Percentiles rank a stretch among this genome's conserved stretches.
Conservation (phyloP, 2,797 vertebrate genomes). For the Malurus splendens region DNA sequence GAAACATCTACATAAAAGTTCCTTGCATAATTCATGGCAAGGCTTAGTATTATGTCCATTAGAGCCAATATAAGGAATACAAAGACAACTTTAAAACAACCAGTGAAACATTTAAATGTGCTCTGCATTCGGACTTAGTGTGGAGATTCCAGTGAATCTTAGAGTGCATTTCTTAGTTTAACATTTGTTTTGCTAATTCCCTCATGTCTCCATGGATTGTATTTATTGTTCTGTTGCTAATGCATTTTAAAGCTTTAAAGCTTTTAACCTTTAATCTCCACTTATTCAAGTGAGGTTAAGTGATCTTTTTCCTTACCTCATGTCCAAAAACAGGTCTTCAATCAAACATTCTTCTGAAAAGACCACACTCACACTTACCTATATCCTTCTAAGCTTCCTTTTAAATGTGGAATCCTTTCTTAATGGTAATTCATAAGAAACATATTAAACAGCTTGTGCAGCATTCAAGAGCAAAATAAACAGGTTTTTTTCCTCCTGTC, state of each 20-base stretch:
- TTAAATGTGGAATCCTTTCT: conserved; percentile 6
- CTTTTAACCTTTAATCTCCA: conserved; percentile 78
- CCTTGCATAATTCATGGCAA: conserved; percentile 26
- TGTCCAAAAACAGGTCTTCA: conserved; percentile 71
- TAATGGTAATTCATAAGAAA: conserved; percentile 21
- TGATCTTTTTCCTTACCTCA: conserved; percentile 65
- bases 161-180: conserved; percentile 64
- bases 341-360: conserved; percentile 64
- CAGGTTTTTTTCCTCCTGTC: rapidly evolving
- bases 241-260: conserved; percentile 72
- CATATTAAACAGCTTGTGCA: conserved; percentile 16
- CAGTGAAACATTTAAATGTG: conserved; percentile 44
- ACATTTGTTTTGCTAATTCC: conserved; percentile 76
- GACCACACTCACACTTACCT: conserved; percentile 57
- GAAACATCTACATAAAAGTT: conserved; percentile 17
- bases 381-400: conserved; percentile 44
- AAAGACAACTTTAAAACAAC: conserved; percentile 59
- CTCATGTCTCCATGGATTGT: conserved; percentile 65
- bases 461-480: conserved; percentile 30
- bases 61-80: conserved; percentile 35
- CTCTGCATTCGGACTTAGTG: conserved; percentile 45
- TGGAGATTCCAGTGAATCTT: conserved; percentile 55
- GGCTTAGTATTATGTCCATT: conserved; percentile 27
- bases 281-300: conserved; percentile 72
- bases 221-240: conserved; percentile 74